Conservation (phyloP, 1,140 invertebrate species). For the Homalodisca vitripennis region DNA sequence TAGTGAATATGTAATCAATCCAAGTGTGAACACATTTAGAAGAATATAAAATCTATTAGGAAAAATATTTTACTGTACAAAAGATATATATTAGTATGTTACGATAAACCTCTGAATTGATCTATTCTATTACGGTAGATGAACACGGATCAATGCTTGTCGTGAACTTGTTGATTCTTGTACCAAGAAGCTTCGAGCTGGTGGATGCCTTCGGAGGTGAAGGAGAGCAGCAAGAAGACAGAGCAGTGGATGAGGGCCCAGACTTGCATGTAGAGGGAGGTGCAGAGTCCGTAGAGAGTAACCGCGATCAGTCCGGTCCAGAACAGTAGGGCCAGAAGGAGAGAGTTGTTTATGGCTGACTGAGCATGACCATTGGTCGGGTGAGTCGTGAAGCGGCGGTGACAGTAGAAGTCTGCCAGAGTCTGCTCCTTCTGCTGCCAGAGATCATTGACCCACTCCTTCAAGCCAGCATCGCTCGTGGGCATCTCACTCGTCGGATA, state of each 20-base stretch:
- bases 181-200: slow-evolving; percentile 53
- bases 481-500: slow-evolving; percentile 60
- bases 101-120: slow-evolving; percentile 44
- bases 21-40: slow-evolving; percentile 21
- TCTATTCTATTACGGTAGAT: slow-evolving; percentile 55
- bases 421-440: slow-evolving; percentile 70
- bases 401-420: slow-evolving; percentile 58
- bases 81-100: slow-evolving; percentile 6
- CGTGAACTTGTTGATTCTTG: slow-evolving; percentile 18
- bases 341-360: slow-evolving; percentile 47
- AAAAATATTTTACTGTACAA: slow-evolving; percentile 23
- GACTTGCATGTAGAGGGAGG: slow-evolving; percentile 50
- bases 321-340: slow-evolving; percentile 55
- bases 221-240: slow-evolving; percentile 53
- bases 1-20: slow-evolving; percentile 3
- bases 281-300: slow-evolving; percentile 49
- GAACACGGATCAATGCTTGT: slow-evolving; percentile 45
- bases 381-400: slow-evolving; percentile 50
- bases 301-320: slow-evolving; percentile 54
- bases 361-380: slow-evolving; percentile 2
- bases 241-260: slow-evolving; percentile 52
- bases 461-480: slow-evolving; percentile 55
- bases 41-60: slow-evolving; percentile 25
- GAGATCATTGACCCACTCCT: slow-evolving; percentile 65
- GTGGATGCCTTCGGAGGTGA: slow-evolving; percentile 54